phyloP scores from a whole-genome alignment of 1,140 invertebrate species.

The Brevipalpus yothersi region DNA sequence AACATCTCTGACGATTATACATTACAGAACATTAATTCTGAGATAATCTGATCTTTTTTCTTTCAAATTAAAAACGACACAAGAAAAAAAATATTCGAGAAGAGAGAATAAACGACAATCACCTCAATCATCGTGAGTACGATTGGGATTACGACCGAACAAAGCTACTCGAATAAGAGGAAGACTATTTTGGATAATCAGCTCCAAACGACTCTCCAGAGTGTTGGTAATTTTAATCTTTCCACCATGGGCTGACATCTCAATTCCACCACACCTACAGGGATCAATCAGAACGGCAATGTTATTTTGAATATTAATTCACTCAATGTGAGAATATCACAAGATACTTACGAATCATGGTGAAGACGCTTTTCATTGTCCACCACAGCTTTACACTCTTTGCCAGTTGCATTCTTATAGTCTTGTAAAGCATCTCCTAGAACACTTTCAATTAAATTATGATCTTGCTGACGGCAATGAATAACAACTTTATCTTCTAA shows the following conservation, averaged over 20 bases:
- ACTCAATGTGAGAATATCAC: too few relatives aligned
- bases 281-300: background rate
- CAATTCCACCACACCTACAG: constrained; percentile 59
- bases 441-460: constrained; percentile 40
- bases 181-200: constrained; percentile 70
- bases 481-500: constrained; percentile 57
- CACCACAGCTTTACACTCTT: constrained; percentile 38
- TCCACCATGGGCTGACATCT: constrained; percentile 50
- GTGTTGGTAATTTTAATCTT: constrained; percentile 81
- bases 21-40: too few relatives aligned
- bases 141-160: constrained; percentile 81
- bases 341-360: constrained; percentile 32
- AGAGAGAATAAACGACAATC: background rate
- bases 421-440: constrained; percentile 31
- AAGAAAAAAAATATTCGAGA: too few relatives aligned
- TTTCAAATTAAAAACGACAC: too few relatives aligned
- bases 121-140: constrained; percentile 78
- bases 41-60: too few relatives aligned
- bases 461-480: constrained; percentile 53
- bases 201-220: constrained; percentile 70
- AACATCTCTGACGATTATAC: too few relatives aligned
- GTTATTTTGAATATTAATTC: too few relatives aligned
- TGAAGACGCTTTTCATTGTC: constrained; percentile 46
- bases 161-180: constrained; percentile 76
- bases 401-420: constrained; percentile 37